A percentile compares a stretch with the other conserved stretches of the same genome.
phyloP scores from a whole-genome alignment of 2,113 vertebrate species.

The Odocoileus hemionus region DNA sequence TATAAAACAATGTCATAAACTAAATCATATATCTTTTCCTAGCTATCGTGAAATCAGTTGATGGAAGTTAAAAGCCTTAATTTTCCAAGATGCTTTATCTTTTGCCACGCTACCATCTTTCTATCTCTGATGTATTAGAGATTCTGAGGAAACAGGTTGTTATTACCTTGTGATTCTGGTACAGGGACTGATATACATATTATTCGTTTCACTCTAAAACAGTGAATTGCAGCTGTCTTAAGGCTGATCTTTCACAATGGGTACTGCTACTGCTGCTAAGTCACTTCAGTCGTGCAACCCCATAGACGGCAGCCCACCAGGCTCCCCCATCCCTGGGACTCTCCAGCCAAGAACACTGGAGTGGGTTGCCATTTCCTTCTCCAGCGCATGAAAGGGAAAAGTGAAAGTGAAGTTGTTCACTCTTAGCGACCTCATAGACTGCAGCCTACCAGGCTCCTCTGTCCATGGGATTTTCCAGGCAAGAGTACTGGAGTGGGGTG shows the following conservation, averaged over 20 bases:
- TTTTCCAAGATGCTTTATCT: constrained; percentile 2
- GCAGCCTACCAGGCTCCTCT: too few relatives aligned
- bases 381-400: too few relatives aligned
- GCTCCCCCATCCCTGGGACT: too few relatives aligned
- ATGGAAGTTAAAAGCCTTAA: background rate
- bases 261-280: background rate
- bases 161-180: constrained; percentile 8
- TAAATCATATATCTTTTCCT: background rate
- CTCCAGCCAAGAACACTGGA: too few relatives aligned
- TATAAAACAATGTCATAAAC: constrained; percentile 31
- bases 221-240: constrained; percentile 10
- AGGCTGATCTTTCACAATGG: background rate
- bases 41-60: background rate
- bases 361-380: too few relatives aligned
- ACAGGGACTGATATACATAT: background rate
- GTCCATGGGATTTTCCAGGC: too few relatives aligned
- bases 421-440: too few relatives aligned
- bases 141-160: background rate
- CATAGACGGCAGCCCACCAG: too few relatives aligned
- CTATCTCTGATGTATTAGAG: background rate
- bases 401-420: too few relatives aligned
- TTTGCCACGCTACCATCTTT: background rate
- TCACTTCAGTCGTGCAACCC: too few relatives aligned
- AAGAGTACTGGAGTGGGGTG: too few relatives aligned
- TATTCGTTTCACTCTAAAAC: background rate